Base-by-base conservation (phyloP, 2,888 invertebrate species). In the Drosophila neonasuta region DNA sequence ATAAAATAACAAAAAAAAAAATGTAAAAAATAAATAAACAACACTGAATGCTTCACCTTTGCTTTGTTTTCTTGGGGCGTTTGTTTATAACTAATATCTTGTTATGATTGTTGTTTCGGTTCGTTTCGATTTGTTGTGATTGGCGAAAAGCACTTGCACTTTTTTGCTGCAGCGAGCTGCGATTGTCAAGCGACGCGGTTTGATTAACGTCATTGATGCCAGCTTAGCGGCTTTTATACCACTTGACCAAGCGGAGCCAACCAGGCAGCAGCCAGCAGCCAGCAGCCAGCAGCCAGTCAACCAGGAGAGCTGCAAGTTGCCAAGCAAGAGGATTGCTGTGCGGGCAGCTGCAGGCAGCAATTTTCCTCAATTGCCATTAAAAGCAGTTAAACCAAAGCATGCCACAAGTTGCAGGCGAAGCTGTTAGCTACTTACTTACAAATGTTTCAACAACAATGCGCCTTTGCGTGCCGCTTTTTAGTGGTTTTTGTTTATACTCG, bases 311-410 rank as follows among this genome's bases (percentile, higher is more conserved):
- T 20, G 36, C 29, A 30, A 30, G 29, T 13, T 10, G 8, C 32
- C 24, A 24, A 24, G 24, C 24, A 24, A 24, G 32, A 32, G 32
- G 32, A 32, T 32, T 32, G 24, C 24, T 24, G 32, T 32, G 9
- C 32, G 30, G 30, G 20, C 32, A 34, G 32, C 36, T 17, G 7
- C 29, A 44, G 41, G n/a, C 48, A 39, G 55, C 76, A 71, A 71
- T 86, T 82, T 71, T 77, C 80, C 69, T 71, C 82, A 69, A 70
- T 74, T 71, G 78, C 82, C 77, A 79, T 69, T 68, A 77, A 72
- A 68, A 79, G 68, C 50, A 36, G 77, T 68, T 75, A 50, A 61
- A 60, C 36, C 68, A 62, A 76, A 65, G 64, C 74, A 77, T 73
- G 74, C 73, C 72, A 67, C 57, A 67, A 54, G 59, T 17, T 62